These are phyloP conservation scores for Euclidia mi DNA, from an alignment of 2,888 invertebrate genomes.

Conservation along the genomic window DNA sequence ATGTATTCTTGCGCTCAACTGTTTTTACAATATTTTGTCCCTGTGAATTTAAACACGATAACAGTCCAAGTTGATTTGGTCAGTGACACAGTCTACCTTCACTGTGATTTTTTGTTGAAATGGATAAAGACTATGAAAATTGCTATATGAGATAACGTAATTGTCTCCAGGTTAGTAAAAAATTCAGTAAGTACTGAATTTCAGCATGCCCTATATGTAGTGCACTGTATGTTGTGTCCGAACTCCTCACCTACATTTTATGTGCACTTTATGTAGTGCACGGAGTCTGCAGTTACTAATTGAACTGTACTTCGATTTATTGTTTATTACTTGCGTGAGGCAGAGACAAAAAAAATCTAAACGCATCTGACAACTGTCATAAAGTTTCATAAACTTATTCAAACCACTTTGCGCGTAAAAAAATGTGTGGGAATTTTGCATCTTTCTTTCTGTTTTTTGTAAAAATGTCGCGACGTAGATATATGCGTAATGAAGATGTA, in stretches of 20 bases:
- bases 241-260: too few relatives aligned
- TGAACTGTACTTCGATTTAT: background rate
- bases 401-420: background rate
- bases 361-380: background rate
- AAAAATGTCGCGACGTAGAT: background rate
- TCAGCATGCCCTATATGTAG: background rate
- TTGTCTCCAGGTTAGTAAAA: too few relatives aligned
- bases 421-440: background rate
- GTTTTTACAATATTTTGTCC: slow-evolving; percentile 1
- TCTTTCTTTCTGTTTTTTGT: background rate
- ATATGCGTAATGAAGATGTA: background rate
- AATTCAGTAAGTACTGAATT: too few relatives aligned
- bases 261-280: too few relatives aligned
- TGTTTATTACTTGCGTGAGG: background rate
- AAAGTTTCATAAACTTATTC: background rate
- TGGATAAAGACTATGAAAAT: too few relatives aligned
- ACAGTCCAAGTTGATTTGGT: too few relatives aligned
- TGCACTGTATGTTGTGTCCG: too few relatives aligned
- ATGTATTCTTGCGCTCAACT: slow-evolving; percentile 1
- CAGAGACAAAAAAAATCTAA: background rate
- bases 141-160: too few relatives aligned
- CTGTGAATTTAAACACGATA: background rate
- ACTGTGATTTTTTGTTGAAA: too few relatives aligned
- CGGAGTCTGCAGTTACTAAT: background rate
- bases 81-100: too few relatives aligned